Percentiles rank a stretch among this genome's conserved stretches.
Conservation (phyloP, 2,797 vertebrate species). For the Erethizon dorsatum region DNA sequence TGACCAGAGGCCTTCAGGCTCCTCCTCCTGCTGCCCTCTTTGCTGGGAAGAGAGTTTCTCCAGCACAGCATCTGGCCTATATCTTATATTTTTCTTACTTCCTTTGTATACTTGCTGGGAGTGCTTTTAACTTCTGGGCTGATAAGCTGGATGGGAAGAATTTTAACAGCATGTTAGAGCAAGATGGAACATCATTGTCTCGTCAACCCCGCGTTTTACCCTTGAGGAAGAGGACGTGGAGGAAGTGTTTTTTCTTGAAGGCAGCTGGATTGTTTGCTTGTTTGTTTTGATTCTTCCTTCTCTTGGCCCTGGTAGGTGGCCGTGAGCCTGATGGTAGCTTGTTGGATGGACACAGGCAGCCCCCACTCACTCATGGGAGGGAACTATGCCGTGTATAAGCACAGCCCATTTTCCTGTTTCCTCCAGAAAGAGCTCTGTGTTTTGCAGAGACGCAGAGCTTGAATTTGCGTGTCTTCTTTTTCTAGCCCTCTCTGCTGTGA, state of each 20-base stretch:
- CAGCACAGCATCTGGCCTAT: not conserved
- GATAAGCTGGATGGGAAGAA: constrained; percentile 17
- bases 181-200: not conserved
- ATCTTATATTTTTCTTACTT: constrained; percentile 26
- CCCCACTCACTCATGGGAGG: not conserved
- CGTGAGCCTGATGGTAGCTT: not conserved
- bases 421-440: not conserved
- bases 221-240: not conserved
- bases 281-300: not conserved
- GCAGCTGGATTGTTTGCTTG: not conserved
- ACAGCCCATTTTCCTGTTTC: not conserved
- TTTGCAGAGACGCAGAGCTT: not conserved
- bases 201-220: not conserved
- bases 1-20: not conserved
- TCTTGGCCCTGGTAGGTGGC: not conserved
- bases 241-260: constrained; percentile 20
- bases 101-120: not conserved
- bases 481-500: not conserved
- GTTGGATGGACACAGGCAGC: not conserved
- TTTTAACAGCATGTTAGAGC: not conserved
- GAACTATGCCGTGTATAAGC: not conserved
- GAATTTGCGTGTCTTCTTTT: not conserved
- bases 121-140: constrained; percentile 15
- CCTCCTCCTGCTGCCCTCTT: not conserved
- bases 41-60: not conserved